A percentile compares a stretch with the other conserved stretches of the same genome.
These are phyloP conservation scores for Octonoba sinensis DNA, from an alignment of 2,888 invertebrate genomes.

Conservation along the genomic window DNA sequence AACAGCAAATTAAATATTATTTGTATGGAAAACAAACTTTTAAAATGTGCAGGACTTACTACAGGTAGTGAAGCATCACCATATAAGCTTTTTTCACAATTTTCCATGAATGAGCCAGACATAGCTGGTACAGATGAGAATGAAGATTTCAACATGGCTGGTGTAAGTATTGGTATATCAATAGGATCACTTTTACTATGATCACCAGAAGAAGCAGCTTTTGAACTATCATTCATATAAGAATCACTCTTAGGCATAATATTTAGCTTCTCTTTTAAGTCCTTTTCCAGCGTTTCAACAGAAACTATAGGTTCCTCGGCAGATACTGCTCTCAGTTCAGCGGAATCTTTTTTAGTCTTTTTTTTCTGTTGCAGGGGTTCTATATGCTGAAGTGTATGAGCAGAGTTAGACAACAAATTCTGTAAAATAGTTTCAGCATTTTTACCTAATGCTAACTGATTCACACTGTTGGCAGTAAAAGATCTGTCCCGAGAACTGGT, in stretches of 20 bases:
- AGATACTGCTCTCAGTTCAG: slow-evolving; percentile 13
- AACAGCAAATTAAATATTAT: too few relatives aligned
- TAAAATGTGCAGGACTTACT: slow-evolving; percentile 18
- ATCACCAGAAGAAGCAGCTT: background rate
- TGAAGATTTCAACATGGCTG: slow-evolving; percentile 57
- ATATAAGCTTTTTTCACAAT: slow-evolving; percentile 19
- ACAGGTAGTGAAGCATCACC: slow-evolving; percentile 26
- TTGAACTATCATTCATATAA: background rate
- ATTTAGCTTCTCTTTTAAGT: slow-evolving; percentile 63
- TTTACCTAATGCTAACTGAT: slow-evolving; percentile 49
- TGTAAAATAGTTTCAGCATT: slow-evolving; percentile 75
- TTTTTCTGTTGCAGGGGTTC: slow-evolving; percentile 73
- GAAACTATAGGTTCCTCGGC: slow-evolving; percentile 39
- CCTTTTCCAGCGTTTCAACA: slow-evolving; percentile 61
- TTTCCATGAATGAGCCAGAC: slow-evolving; percentile 15
- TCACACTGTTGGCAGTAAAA: slow-evolving; percentile 39
- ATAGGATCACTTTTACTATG: slow-evolving; percentile 48
- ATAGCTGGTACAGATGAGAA: slow-evolving; percentile 47
- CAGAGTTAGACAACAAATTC: slow-evolving; percentile 86
- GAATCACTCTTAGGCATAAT: slow-evolving; percentile 38
- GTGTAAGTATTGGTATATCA: slow-evolving; percentile 60
- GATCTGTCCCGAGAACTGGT: slow-evolving; percentile 39
- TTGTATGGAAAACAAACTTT: background rate
- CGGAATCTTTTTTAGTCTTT: background rate
- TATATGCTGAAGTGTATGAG: slow-evolving; percentile 87